Evolutionary conservation across 2,797 vertebrate species (phyloP).

Genomic region (Aeoliscus strigatus): DNA sequence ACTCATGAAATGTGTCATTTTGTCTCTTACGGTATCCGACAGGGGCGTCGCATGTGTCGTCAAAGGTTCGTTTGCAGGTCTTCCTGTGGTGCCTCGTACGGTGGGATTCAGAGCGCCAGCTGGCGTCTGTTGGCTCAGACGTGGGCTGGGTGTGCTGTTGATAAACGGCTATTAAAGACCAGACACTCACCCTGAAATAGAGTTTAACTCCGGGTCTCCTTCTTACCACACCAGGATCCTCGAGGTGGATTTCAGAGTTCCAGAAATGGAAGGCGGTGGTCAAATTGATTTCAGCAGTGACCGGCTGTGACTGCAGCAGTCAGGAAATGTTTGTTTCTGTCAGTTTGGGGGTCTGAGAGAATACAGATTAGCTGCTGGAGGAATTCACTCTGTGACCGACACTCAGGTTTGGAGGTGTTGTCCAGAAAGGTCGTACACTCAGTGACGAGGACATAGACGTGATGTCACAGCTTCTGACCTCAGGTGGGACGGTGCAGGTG

Average conservation of each 20-base stretch:
- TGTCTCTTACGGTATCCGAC: too few relatives aligned
- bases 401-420: neutral
- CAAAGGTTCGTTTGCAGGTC: conserved; percentile 31
- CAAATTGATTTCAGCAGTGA: conserved; percentile 48
- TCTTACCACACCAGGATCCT: conserved; percentile 34
- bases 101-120: conserved; percentile 45
- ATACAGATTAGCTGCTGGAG: conserved; percentile 13
- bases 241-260: conserved; percentile 40
- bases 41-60: conserved; percentile 37
- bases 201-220: conserved; percentile 47
- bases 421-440: too few relatives aligned
- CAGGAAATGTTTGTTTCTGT: conserved; percentile 19
- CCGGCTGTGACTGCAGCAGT: conserved; percentile 41
- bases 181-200: conserved; percentile 51
- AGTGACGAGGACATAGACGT: too few relatives aligned
- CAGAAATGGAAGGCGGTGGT: conserved; percentile 54
- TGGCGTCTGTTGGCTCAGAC: conserved; percentile 51
- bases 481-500: too few relatives aligned
- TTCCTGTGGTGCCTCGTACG: conserved; percentile 24
- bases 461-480: too few relatives aligned
- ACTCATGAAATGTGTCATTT: too few relatives aligned
- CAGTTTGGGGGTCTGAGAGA: conserved; percentile 31
- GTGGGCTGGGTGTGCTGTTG: conserved; percentile 24
- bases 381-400: conserved; percentile 1
- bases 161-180: conserved; percentile 57